Conservation (phyloP, 2,888 invertebrate species). For the Laothoe populi region DNA sequence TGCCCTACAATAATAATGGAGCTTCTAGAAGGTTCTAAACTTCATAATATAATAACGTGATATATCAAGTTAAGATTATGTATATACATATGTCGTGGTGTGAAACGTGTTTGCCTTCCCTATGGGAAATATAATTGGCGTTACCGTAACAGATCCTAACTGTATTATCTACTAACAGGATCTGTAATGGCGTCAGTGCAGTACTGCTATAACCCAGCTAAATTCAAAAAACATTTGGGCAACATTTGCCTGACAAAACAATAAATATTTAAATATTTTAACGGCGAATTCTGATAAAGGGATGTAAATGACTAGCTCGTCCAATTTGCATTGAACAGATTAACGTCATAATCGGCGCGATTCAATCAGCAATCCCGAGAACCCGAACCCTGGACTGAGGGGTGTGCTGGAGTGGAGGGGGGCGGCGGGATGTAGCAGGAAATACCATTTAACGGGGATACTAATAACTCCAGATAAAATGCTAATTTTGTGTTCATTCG, state of each 20-base stretch:
- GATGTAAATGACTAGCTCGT: constrained; percentile 81
- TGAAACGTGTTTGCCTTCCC: background rate
- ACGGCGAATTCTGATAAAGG: constrained; percentile 76
- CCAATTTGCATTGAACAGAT: constrained; percentile 84
- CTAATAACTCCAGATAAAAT: constrained; percentile 83
- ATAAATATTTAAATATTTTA: constrained; percentile 81
- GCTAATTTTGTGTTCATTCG: constrained; percentile 84
- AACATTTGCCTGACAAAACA: constrained; percentile 45
- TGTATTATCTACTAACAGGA: constrained; percentile 6
- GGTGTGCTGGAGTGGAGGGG: constrained; percentile 43
- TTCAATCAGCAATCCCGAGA: constrained; percentile 80
- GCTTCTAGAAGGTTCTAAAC: background rate
- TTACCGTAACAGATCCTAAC: background rate
- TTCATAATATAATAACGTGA: background rate
- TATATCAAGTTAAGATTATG: background rate
- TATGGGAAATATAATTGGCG: constrained; percentile 4
- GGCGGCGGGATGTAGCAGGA: constrained; percentile 39
- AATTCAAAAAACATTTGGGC: constrained; percentile 25
- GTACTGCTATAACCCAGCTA: background rate
- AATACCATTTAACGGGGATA: constrained; percentile 64
- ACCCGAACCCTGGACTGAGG: constrained; percentile 69
- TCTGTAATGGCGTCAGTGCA: constrained; percentile 2
- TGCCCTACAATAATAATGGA: too few species aligned
- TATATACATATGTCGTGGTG: background rate
- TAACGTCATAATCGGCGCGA: constrained; percentile 83